phyloP scores from a whole-genome alignment of 1,140 invertebrate genomes.

The Calephelis nemesis region DNA sequence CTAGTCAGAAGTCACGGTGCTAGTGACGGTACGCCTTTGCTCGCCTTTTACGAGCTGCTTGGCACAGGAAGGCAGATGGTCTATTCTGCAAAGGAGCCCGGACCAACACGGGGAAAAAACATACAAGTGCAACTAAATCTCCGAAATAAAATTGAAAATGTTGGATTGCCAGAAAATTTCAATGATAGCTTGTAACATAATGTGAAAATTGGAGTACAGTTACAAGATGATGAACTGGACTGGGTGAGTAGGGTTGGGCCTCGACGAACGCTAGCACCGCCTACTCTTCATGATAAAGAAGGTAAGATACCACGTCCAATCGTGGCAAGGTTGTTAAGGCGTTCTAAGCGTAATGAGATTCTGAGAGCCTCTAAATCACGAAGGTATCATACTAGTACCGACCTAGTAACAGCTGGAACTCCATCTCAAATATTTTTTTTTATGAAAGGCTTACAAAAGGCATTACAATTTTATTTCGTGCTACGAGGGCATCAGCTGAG shows the following conservation, averaged over 20 bases:
- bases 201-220: constrained; percentile 23
- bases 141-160: constrained; percentile 24
- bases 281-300: not conserved
- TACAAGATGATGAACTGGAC: constrained; percentile 20
- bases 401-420: constrained; percentile 7
- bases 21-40: too few relatives aligned
- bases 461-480: constrained; percentile 31
- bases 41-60: too few relatives aligned
- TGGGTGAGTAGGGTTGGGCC: constrained; percentile 6
- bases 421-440: constrained; percentile 15
- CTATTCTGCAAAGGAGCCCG: too few relatives aligned
- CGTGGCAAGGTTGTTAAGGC: constrained; percentile 15
- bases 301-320: constrained; percentile 20
- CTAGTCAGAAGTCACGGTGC: too few relatives aligned
- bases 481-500: constrained; percentile 26
- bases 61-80: too few relatives aligned
- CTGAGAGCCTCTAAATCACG: constrained; percentile 16
- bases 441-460: constrained; percentile 33
- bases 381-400: constrained; percentile 1
- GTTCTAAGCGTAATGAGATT: not conserved
- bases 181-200: constrained; percentile 24
- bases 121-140: constrained; percentile 16
- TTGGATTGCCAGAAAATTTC: constrained; percentile 21
- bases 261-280: not conserved
- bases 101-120: too few relatives aligned